Base-by-base conservation (phyloP, 2,113 vertebrate genomes). In the Microcebus murinus region DNA sequence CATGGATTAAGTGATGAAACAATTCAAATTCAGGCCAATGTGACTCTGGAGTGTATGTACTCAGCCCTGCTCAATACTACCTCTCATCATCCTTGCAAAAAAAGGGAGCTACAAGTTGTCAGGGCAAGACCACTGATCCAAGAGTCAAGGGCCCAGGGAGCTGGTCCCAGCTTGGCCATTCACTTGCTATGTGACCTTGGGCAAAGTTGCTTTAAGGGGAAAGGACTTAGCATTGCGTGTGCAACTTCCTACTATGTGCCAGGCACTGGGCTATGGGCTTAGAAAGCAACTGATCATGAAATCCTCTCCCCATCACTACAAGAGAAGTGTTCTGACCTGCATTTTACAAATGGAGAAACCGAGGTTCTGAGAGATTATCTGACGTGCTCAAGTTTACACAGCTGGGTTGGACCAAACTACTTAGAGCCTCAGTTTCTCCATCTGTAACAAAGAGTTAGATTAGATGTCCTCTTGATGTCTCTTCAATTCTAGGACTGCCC, bases 321-420 rank as follows among this genome's bases (percentile, higher is more conserved):
- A 71, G 57, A n/a, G 29, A 96, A 87, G 36, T 90, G 10, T 10
- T 55, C 25, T 70, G 45, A 48, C 71, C 73, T 91, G 31, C 50
- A 42, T 92, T 87, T 96, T 77, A 80, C 45, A 91, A 48, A 92
- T 95, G 65, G n/a, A 70, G 45, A 92, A 90, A 94, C 45, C 0
- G 21, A 70, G 27, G 52, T 36, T 52, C 55, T 70, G 39, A 92
- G 83, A 87, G 55, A 81, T 87, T 45, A 52, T 92, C 81, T 85
- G 23, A 79, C 13, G 80, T 67, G 25, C 23, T 91, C 63, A 90
- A 34, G n/a, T 57, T 92, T 57, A 74, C 15, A 50, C 45, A 81
- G 73, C 34, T 85, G 61, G 42, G 10, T 45, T 91, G 29, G 17
- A 55, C 89, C 67, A 57, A 85, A 89, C 73, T 76, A 39, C 25